These are phyloP conservation scores for Sebastes oblongus DNA, from an alignment of 2,797 vertebrate genomes.

Conservation along the genomic window DNA sequence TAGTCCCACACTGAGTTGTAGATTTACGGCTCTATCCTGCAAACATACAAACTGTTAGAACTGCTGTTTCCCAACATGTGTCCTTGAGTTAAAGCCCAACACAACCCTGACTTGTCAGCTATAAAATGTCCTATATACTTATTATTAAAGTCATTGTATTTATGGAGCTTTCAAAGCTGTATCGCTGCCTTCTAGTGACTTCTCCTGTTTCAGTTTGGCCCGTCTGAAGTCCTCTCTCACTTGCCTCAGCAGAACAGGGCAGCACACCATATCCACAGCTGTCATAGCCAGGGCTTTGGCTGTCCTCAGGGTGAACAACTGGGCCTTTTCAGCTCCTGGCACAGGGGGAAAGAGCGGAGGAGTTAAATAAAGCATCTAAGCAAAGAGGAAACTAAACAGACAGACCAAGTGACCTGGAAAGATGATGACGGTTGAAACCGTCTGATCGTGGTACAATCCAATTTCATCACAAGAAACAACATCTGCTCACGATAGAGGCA, in stretches of 20 bases:
- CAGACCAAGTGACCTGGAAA: constrained; percentile 20
- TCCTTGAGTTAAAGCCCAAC: background rate
- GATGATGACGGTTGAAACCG: background rate
- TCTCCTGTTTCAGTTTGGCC: constrained; percentile 43
- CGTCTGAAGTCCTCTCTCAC: constrained; percentile 72
- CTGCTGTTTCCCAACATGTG: background rate
- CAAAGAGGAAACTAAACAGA: constrained; percentile 30
- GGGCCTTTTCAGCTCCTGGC: constrained; percentile 87
- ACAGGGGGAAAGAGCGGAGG: background rate
- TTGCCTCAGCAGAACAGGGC: constrained; percentile 61
- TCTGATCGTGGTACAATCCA: background rate
- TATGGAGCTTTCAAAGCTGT: background rate
- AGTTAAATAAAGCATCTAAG: constrained; percentile 4
- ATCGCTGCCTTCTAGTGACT: background rate
- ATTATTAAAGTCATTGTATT: background rate
- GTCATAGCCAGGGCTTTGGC: constrained; percentile 92
- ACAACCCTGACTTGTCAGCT: background rate
- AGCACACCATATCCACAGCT: constrained; percentile 88
- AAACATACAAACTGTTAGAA: background rate
- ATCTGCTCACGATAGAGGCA: background rate
- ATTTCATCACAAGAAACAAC: background rate
- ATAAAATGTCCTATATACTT: background rate
- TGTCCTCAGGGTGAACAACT: constrained; percentile 87
- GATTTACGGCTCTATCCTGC: background rate
- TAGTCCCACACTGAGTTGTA: background rate